Evolutionary conservation across 2,113 vertebrate genomes (phyloP).

Genomic region (Gavialis gangeticus): DNA sequence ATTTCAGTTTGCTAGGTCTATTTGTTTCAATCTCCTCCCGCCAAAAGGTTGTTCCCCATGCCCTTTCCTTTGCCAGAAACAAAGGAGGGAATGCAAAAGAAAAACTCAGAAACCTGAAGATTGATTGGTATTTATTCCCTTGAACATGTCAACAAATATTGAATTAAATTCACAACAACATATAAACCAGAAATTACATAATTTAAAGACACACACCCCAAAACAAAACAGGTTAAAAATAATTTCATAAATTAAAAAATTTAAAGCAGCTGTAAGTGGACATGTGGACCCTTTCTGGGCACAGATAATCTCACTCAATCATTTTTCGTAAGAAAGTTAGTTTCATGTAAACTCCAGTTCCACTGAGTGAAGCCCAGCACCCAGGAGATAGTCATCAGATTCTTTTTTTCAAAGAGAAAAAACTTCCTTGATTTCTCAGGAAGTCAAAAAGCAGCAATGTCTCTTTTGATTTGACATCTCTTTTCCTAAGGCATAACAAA

Average conservation of each 20-base stretch:
- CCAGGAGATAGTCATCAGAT: not conserved
- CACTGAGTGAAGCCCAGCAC: slow-evolving; percentile 34
- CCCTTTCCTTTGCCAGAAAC: slow-evolving; percentile 7
- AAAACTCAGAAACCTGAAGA: slow-evolving; percentile 85
- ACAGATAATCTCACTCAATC: not conserved
- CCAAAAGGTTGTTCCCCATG: not conserved
- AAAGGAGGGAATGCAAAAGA: slow-evolving; percentile 73
- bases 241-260: slow-evolving; percentile 66
- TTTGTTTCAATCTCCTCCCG: not conserved
- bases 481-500: slow-evolving; percentile 44
- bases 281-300: slow-evolving; percentile 66
- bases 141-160: slow-evolving; percentile 76
- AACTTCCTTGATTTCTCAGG: not conserved
- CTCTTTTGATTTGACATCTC: not conserved
- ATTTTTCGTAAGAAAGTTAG: not conserved
- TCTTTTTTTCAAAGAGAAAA: not conserved
- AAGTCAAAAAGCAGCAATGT: not conserved
- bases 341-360: slow-evolving; percentile 22
- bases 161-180: slow-evolving; percentile 80
- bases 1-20: not conserved
- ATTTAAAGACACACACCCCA: slow-evolving; percentile 67
- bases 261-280: slow-evolving; percentile 44
- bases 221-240: slow-evolving; percentile 73
- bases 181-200: slow-evolving; percentile 80
- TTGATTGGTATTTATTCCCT: slow-evolving; percentile 87